phyloP scores from a whole-genome alignment of 2,113 vertebrate genomes.

The Agapornis roseicollis region DNA sequence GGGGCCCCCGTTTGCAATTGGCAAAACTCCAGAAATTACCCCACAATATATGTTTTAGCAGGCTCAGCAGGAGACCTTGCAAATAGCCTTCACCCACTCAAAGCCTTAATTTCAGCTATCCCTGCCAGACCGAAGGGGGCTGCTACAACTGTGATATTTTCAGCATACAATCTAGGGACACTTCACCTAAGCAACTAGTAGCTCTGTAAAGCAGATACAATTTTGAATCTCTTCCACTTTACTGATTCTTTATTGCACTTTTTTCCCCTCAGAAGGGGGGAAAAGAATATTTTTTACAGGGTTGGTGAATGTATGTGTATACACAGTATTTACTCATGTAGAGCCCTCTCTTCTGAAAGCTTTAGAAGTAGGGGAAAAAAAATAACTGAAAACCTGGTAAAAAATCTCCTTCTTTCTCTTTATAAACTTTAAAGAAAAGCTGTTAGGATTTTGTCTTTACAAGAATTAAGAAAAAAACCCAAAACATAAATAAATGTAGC shows the following conservation, averaged over 20 bases:
- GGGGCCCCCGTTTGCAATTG: constrained; percentile 29
- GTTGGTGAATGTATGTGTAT: background rate
- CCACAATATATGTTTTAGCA: constrained; percentile 38
- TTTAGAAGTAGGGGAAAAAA: background rate
- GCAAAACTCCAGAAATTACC: constrained; percentile 46
- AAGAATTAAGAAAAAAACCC: background rate
- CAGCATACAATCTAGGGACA: background rate
- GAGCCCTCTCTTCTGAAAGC: background rate
- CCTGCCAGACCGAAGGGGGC: background rate
- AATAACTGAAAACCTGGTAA: background rate
- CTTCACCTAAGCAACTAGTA: background rate
- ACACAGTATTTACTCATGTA: background rate
- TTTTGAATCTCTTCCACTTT: background rate
- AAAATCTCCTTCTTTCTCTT: background rate
- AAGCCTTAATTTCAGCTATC: background rate
- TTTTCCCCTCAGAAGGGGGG: background rate
- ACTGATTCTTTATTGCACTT: background rate
- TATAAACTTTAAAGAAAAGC: background rate
- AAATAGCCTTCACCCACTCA: constrained; percentile 29
- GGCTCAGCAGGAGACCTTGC: constrained; percentile 24
- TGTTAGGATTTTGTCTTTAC: background rate
- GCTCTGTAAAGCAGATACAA: background rate
- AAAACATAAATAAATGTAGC: background rate
- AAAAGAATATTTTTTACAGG: background rate
- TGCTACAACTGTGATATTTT: background rate